phyloP scores from a whole-genome alignment of 2,113 vertebrate genomes.

The Corythaixoides concolor region DNA sequence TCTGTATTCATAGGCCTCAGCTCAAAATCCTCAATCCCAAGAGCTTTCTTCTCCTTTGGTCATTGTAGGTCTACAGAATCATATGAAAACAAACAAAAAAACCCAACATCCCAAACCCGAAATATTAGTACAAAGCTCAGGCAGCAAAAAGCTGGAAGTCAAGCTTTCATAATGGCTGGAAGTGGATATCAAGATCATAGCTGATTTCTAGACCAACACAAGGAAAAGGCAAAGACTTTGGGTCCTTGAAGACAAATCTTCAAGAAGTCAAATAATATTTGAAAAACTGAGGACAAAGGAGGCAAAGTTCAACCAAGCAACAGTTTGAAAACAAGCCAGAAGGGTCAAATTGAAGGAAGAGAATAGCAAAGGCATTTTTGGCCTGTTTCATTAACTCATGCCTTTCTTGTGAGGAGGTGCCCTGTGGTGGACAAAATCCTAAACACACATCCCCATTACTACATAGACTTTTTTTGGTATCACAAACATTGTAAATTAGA shows the following conservation, averaged over 20 bases:
- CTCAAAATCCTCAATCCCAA: not conserved
- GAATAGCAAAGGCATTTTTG: not conserved
- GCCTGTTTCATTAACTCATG: not conserved
- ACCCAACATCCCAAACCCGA: not conserved
- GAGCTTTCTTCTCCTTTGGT: not conserved
- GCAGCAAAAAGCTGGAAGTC: not conserved
- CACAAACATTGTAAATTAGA: not conserved
- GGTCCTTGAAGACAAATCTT: not conserved
- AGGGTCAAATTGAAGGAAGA: not conserved
- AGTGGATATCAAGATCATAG: not conserved
- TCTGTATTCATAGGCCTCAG: not conserved
- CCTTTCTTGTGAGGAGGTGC: not conserved
- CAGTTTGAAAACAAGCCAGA: not conserved
- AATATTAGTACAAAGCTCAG: not conserved
- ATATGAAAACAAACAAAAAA: not conserved
- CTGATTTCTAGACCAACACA: not conserved
- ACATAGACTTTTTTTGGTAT: not conserved
- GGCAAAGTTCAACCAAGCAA: not conserved
- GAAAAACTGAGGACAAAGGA: not conserved
- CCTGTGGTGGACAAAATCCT: not conserved
- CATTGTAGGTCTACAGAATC: not conserved
- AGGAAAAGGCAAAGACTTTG: not conserved
- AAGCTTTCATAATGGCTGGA: not conserved
- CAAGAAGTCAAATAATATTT: not conserved
- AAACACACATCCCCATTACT: not conserved